Evolutionary conservation across 2,113 vertebrate species (phyloP).

Genomic region (Plecotus auritus): DNA sequence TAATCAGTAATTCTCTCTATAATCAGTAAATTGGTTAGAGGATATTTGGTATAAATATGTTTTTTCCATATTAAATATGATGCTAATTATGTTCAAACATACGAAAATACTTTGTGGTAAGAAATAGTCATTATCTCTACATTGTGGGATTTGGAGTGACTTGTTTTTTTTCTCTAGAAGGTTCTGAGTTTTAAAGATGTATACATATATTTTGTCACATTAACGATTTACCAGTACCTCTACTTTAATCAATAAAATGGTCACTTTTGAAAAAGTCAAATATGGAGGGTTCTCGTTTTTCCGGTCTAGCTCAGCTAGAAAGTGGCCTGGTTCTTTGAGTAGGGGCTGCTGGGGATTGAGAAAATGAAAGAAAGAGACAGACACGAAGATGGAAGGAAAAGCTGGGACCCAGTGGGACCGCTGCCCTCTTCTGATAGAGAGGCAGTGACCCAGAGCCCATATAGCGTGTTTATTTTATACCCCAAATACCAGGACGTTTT

Average conservation of each 20-base stretch:
- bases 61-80: background rate
- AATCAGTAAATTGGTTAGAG: background rate
- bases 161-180: background rate
- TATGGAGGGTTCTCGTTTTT: no score
- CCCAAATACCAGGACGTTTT: no score
- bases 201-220: background rate
- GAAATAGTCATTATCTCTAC: background rate
- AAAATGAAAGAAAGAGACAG: no score
- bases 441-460: no score
- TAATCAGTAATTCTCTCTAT: background rate
- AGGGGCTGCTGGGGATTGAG: no score
- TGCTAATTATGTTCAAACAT: background rate
- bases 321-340: no score
- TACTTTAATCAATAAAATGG: background rate
- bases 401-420: no score
- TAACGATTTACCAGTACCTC: background rate
- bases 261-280: background rate
- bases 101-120: background rate
- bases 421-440: no score
- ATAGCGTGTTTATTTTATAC: no score
- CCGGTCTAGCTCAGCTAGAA: no score
- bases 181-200: background rate
- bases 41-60: background rate
- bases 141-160: background rate
- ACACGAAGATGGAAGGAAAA: no score